Percentiles rank a stretch among this genome's conserved stretches.
These are phyloP conservation scores for Alouatta caraya DNA, from an alignment of 2,797 vertebrate species.

Conservation along the genomic window DNA sequence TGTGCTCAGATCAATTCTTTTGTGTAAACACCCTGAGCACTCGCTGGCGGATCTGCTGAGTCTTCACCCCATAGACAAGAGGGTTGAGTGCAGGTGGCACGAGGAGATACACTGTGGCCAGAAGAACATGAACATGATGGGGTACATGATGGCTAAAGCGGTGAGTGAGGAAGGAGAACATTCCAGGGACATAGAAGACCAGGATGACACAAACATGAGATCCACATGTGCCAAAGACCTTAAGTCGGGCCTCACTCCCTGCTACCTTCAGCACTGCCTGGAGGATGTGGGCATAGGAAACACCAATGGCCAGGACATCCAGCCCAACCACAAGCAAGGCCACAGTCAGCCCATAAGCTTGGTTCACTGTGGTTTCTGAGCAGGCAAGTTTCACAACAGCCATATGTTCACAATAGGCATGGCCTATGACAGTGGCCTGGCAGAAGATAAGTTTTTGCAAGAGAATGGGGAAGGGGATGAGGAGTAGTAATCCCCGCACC, in stretches of 20 bases:
- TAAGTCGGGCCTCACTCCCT: slow-evolving; percentile 50
- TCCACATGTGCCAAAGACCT: slow-evolving; percentile 72
- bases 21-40: slow-evolving; percentile 41
- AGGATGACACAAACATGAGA: slow-evolving; percentile 73
- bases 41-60: slow-evolving; percentile 60
- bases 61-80: slow-evolving; percentile 74
- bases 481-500: slow-evolving; percentile 54
- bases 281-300: slow-evolving; percentile 71
- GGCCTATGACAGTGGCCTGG: slow-evolving; percentile 75
- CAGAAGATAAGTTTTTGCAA: slow-evolving; percentile 83
- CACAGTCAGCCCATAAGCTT: slow-evolving; percentile 83
- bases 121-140: slow-evolving; percentile 67
- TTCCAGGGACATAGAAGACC: slow-evolving; percentile 66
- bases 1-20: not conserved
- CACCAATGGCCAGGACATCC: slow-evolving; percentile 86
- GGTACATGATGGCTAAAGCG: slow-evolving; percentile 67
- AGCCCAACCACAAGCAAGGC: slow-evolving; percentile 87
- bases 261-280: slow-evolving; percentile 64
- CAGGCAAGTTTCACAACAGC: slow-evolving; percentile 89
- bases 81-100: slow-evolving; percentile 71
- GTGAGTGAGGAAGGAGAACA: slow-evolving; percentile 70
- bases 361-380: slow-evolving; percentile 76
- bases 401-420: slow-evolving; percentile 91
- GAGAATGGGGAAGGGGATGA: slow-evolving; percentile 67
- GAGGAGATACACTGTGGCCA: slow-evolving; percentile 72